Percentiles rank a stretch among this genome's conserved stretches.
Conservation (phyloP, 35 echinoderm and acorn worm species). For the Apostichopus californicus region DNA sequence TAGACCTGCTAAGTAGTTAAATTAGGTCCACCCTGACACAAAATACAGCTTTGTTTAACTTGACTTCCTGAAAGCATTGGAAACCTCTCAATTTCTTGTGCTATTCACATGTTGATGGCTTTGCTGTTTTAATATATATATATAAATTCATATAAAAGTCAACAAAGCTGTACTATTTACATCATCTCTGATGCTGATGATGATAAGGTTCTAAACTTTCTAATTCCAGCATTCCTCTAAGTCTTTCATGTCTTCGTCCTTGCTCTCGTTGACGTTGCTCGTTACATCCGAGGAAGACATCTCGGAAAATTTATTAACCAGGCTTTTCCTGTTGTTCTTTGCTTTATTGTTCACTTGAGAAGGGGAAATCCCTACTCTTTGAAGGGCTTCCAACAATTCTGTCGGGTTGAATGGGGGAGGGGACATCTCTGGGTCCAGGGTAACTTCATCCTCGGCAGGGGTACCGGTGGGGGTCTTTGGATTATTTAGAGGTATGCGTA, state of each 20-base stretch:
- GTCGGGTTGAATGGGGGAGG: conserved; percentile 21
- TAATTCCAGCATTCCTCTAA: conserved; percentile 14
- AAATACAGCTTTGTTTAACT: too few relatives aligned
- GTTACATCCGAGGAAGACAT: neutral
- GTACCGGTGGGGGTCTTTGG: conserved; percentile 14
- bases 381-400: conserved; percentile 20
- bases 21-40: too few relatives aligned
- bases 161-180: neutral
- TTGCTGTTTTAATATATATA: neutral
- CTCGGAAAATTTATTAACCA: conserved; percentile 14
- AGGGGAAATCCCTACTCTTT: neutral
- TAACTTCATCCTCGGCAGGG: neutral
- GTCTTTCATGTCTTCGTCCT: conserved; percentile 17
- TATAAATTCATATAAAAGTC: neutral
- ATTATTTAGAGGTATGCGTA: neutral
- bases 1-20: too few relatives aligned
- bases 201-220: neutral
- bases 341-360: neutral
- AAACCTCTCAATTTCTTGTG: neutral
- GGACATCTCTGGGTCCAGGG: neutral
- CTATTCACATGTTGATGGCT: neutral
- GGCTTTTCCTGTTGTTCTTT: neutral
- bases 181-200: neutral
- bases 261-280: neutral
- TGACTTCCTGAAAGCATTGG: too few relatives aligned